Percentiles rank a stretch among this genome's conserved stretches.
Conservation (phyloP, 1,140 invertebrate genomes). For the Cylas formicarius region DNA sequence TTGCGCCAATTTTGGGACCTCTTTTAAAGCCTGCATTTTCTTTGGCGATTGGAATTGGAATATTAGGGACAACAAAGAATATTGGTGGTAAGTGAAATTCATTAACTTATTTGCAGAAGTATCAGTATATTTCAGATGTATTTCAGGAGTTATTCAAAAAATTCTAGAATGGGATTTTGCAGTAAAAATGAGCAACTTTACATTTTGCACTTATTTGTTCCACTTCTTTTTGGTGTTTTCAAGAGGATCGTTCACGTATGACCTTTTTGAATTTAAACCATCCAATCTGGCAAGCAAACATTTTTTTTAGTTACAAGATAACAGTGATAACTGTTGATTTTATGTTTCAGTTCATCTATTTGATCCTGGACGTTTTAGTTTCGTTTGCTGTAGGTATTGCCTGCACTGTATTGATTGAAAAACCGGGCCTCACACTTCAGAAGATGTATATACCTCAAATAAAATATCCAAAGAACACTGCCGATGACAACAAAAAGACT, state of each 20-base stretch:
- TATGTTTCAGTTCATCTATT: no score
- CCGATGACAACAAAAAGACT: no score
- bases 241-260: slow-evolving; percentile 1
- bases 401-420: background rate
- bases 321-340: no score
- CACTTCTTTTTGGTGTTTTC: slow-evolving; percentile 12
- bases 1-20: slow-evolving; percentile 7
- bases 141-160: slow-evolving; percentile 6
- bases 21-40: slow-evolving; percentile 13
- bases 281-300: no score
- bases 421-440: background rate
- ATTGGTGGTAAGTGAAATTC: slow-evolving; percentile 15
- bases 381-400: background rate
- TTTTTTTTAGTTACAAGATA: no score
- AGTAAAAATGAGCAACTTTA: slow-evolving; percentile 7
- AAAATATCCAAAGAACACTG: no score
- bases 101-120: no score
- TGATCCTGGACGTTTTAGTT: background rate
- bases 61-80: slow-evolving; percentile 15
- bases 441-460: background rate
- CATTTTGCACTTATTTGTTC: slow-evolving; percentile 15
- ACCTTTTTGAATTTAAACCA: slow-evolving; percentile 2
- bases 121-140: slow-evolving; percentile 4
- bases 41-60: slow-evolving; percentile 13
- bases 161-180: slow-evolving; percentile 7